Evolutionary conservation across 2,113 vertebrate genomes (phyloP), one percentile per base, ranked within the genome.

Genomic region (Nothoprocta pentlandii): DNA sequence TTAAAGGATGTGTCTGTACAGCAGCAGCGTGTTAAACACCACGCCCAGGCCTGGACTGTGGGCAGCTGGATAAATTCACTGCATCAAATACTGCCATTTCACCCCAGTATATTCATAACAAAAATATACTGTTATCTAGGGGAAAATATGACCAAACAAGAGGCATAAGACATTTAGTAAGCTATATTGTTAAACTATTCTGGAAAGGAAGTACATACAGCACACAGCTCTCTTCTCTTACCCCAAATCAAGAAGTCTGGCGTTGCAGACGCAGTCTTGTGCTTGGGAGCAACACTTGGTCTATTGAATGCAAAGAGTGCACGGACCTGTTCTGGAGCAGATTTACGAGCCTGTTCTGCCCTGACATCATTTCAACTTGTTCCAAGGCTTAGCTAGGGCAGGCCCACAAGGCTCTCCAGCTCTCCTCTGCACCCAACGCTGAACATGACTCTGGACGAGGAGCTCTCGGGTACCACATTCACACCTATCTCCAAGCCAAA

Each of bases 1-100:
- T 93, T 94, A 95, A 90, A 93, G 95, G 66, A 93, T 84, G 66
- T 79, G 80, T 34, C 53, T 92, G 82, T 79, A 90, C 79, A 8
- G 1, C 87, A 87, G 53, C 53, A 75, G 95, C 94, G 86, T 96
- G 82, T 69, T 92, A 96, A 97, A 71, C 80, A 79, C 30, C 62
- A 58, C 76, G 53, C 59, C 58, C 73, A 47, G 77, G 66, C 80
- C 12, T 12, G n/a, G 21, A 87, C 46, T 85, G 67, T 20, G 5
- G 76, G 49, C 59, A 58, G 79, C 39, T 36, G 41, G 61, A 81
- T 44, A 75, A 70, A 69, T 39, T 22, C 25, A 36, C 71, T 56
- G 51, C 64, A 78, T 63, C 64, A 71, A 75, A 75, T 26, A 32
- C 69, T 90, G 44, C n/a, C 36, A 26, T 41, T 47, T 91, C 61